Conservation (phyloP, 2,888 invertebrate species). For the Hypomecis atomaria region DNA sequence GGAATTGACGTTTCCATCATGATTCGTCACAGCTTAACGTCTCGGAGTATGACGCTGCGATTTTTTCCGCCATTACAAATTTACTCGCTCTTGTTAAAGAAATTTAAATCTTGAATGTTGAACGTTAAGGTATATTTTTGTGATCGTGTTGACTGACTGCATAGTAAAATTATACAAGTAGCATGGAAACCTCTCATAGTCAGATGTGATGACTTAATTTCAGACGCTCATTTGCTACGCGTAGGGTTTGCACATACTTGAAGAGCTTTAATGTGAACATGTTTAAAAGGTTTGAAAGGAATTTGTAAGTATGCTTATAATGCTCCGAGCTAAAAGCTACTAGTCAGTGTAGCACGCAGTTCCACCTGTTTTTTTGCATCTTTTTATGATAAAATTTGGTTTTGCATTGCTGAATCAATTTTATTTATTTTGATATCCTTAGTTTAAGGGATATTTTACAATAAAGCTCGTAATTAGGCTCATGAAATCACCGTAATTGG, state of each 20-base stretch:
- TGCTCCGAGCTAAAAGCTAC: slow-evolving; percentile 22
- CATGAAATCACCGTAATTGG: too few relatives aligned
- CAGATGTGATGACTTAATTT: slow-evolving; percentile 77
- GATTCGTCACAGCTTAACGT: slow-evolving; percentile 75
- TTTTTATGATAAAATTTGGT: not conserved
- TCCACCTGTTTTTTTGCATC: not conserved
- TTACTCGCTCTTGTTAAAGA: slow-evolving; percentile 30
- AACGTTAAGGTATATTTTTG: slow-evolving; percentile 9
- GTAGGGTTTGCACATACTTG: slow-evolving; percentile 58
- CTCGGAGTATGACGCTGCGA: slow-evolving; percentile 73
- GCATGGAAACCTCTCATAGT: slow-evolving; percentile 67
- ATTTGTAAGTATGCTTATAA: slow-evolving; percentile 24
- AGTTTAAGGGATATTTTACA: too few relatives aligned
- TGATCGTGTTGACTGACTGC: slow-evolving; percentile 4
- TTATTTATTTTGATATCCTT: too few relatives aligned
- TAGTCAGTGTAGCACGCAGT: slow-evolving; percentile 1
- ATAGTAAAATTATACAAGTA: slow-evolving; percentile 56
- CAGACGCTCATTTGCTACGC: slow-evolving; percentile 69
- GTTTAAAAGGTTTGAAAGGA: slow-evolving; percentile 37
- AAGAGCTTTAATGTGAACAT: slow-evolving; percentile 36
- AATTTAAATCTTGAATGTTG: slow-evolving; percentile 20
- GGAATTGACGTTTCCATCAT: slow-evolving; percentile 78
- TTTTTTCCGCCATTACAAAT: slow-evolving; percentile 69
- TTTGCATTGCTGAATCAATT: too few relatives aligned
- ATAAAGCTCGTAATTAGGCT: too few relatives aligned